A percentile compares a stretch with the other conserved stretches of the same genome.
phyloP scores from a whole-genome alignment of 2,888 invertebrate genomes.

The Sialis lutaria region DNA sequence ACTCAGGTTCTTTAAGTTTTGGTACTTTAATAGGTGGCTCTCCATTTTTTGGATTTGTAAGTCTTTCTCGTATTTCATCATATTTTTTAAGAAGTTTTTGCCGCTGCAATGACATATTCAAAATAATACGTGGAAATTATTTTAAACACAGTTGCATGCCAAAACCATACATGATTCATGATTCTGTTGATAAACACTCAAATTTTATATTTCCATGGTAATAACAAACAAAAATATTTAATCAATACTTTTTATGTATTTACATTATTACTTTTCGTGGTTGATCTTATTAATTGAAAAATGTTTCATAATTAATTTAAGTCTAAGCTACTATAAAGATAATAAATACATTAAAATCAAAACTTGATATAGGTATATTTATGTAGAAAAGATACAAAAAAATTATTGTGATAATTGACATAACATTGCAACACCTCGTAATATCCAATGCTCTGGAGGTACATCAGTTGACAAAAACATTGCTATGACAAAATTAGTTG shows the following conservation, averaged over 20 bases:
- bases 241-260: too few relatives aligned
- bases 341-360: too few relatives aligned
- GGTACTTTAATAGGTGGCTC: neutral
- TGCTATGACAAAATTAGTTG: constrained; percentile 82
- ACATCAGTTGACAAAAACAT: constrained; percentile 52
- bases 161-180: too few relatives aligned
- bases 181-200: too few relatives aligned
- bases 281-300: neutral
- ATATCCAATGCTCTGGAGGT: constrained; percentile 69
- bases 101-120: too few relatives aligned
- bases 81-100: neutral
- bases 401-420: constrained; percentile 56
- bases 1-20: neutral
- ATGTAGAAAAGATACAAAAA: too few relatives aligned
- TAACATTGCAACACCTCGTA: constrained; percentile 73
- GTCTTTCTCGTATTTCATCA: neutral
- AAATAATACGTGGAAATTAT: too few relatives aligned
- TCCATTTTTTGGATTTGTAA: neutral
- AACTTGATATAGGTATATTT: too few relatives aligned
- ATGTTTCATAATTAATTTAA: neutral
- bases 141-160: too few relatives aligned
- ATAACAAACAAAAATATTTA: too few relatives aligned
- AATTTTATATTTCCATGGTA: neutral
- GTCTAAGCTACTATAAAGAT: too few relatives aligned
- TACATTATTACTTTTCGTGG: too few relatives aligned